Percentiles rank a stretch among this genome's conserved stretches.
Conservation (phyloP, 1,140 invertebrate genomes). For the Pemphigus obesinymphae region DNA sequence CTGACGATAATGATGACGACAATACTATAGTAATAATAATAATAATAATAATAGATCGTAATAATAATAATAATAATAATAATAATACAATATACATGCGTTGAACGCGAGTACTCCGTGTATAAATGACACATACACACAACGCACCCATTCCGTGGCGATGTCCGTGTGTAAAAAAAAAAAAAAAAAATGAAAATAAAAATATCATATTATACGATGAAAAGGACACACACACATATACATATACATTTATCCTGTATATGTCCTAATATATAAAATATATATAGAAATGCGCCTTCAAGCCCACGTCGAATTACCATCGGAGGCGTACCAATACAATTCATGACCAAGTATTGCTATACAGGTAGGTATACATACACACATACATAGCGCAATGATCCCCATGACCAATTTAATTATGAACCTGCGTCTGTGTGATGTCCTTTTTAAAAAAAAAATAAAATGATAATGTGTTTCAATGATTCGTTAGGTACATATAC, state of each 20-base stretch:
- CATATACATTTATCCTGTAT: too few species aligned
- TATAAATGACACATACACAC: constrained; percentile 7
- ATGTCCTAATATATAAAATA: too few species aligned
- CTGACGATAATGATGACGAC: constrained; percentile 8
- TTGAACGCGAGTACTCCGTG: not conserved
- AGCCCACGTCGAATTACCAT: constrained; percentile 37
- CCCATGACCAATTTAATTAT: constrained; percentile 41
- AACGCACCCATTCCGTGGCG: not conserved
- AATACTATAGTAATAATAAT: not conserved
- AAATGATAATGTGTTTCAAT: constrained; percentile 15
- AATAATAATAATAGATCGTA: not conserved
- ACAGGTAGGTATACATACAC: not conserved
- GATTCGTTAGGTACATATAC: not conserved
- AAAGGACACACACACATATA: not conserved
- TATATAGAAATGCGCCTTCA: not conserved
- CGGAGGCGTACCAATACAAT: not conserved
- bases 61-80: not conserved
- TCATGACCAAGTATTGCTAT: too few species aligned
- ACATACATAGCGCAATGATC: not conserved
- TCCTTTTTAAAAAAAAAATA: constrained; percentile 18
- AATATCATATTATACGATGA: not conserved
- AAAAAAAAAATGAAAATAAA: too few species aligned
- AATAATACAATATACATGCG: constrained; percentile 18
- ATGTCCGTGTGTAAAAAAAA: constrained; percentile 8
- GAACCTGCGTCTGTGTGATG: constrained; percentile 37